These are phyloP conservation scores for Micromys minutus DNA, from an alignment of 2,113 vertebrate species.

Conservation along the genomic window DNA sequence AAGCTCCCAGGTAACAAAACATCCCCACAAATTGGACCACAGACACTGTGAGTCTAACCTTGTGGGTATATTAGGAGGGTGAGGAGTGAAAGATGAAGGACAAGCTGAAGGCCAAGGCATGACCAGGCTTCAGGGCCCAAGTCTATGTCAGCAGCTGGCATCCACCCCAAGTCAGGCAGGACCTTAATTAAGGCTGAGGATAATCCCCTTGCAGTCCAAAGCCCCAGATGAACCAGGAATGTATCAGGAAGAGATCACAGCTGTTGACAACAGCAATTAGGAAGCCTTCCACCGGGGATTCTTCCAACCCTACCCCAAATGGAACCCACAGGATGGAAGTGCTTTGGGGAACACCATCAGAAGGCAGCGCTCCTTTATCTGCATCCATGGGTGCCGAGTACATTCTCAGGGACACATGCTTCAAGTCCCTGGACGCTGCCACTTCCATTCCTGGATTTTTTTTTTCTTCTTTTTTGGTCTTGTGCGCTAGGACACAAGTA, in stretches of 20 bases:
- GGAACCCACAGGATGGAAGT: not conserved
- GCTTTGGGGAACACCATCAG: not conserved
- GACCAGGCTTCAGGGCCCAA: not conserved
- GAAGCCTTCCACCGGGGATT: conserved; percentile 3
- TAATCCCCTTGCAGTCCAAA: conserved; percentile 59
- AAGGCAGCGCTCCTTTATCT: not conserved
- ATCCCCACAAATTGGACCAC: not conserved
- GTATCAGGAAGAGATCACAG: conserved; percentile 42
- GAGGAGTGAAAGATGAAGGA: conserved; percentile 46
- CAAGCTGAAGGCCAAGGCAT: not conserved
- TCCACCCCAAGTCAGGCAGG: conserved; percentile 6
- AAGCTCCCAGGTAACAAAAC: conserved; percentile 20
- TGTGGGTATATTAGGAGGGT: conserved; percentile 10
- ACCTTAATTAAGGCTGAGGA: conserved; percentile 62
- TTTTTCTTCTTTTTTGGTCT: conserved; percentile 26
- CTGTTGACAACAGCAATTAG: conserved; percentile 62
- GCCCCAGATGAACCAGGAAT: conserved; percentile 56
- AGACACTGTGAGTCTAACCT: not conserved
- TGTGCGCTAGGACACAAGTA: not conserved
- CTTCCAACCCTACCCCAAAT: not conserved
- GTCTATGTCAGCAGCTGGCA: conserved; percentile 64
- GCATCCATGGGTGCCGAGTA: not conserved
- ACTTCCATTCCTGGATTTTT: not conserved
- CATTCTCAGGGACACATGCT: not conserved
- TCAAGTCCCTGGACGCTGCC: not conserved